phyloP scores from a whole-genome alignment of 2,113 vertebrate species.

The Sterrhoptilus dennistouni region DNA sequence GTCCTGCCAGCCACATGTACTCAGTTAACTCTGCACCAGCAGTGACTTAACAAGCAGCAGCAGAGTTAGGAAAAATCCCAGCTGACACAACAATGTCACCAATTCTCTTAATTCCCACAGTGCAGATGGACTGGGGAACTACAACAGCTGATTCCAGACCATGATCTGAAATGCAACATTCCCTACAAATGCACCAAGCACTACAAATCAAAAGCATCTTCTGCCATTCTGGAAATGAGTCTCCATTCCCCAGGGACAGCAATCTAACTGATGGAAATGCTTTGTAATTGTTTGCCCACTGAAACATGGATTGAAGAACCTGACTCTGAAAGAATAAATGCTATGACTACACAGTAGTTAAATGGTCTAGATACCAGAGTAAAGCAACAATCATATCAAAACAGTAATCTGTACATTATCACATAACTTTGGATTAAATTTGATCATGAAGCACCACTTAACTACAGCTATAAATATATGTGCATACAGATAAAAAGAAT shows the following conservation, averaged over 20 bases:
- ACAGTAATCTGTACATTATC: not conserved
- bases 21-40: not conserved
- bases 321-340: not conserved
- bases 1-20: not conserved
- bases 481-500: not conserved
- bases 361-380: not conserved
- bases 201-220: not conserved
- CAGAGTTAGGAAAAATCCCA: not conserved
- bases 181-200: not conserved
- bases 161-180: not conserved
- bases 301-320: not conserved
- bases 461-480: not conserved
- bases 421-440: not conserved
- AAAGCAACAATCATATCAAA: not conserved
- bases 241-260: not conserved
- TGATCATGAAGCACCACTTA: not conserved
- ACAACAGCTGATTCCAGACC: not conserved
- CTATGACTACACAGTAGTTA: not conserved
- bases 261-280: not conserved
- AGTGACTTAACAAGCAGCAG: not conserved
- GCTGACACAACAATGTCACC: not conserved
- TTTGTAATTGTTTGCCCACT: not conserved
- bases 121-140: not conserved
- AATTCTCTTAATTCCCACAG: not conserved
- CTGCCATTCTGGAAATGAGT: not conserved